phyloP scores from a whole-genome alignment of 2,888 invertebrate genomes.

The Drosophila mulleri region DNA sequence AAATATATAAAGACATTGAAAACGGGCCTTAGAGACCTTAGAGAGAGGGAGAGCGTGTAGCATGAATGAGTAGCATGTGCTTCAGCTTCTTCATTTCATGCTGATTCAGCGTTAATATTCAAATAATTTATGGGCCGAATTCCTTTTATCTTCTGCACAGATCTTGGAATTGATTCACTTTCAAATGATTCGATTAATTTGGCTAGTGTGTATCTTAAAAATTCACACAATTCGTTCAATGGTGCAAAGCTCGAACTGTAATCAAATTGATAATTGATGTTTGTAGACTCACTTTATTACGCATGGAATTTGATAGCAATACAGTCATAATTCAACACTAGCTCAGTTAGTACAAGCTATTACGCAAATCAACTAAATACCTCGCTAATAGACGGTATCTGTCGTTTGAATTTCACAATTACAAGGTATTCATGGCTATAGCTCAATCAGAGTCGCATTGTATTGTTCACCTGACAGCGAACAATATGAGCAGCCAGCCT shows the following conservation, averaged over 20 bases:
- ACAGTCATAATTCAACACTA: constrained; percentile 10
- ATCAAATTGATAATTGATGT: constrained; percentile 34
- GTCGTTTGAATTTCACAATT: constrained; percentile 33
- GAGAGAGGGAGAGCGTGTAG: not conserved
- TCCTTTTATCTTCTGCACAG: constrained; percentile 12
- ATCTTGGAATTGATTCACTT: constrained; percentile 5
- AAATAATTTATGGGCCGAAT: constrained; percentile 17
- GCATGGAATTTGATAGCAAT: constrained; percentile 22
- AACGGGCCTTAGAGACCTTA: constrained; percentile 15
- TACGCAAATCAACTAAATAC: constrained; percentile 38
- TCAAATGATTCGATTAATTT: not conserved
- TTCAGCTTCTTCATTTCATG: constrained; percentile 26
- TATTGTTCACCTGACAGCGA: constrained; percentile 19
- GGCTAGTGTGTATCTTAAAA: not conserved
- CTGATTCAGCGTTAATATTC: constrained; percentile 19
- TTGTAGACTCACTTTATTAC: constrained; percentile 35
- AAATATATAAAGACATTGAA: not conserved
- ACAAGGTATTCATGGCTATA: constrained; percentile 20
- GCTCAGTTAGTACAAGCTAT: constrained; percentile 14
- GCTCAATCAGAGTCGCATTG: constrained; percentile 42
- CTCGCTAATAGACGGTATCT: constrained; percentile 14
- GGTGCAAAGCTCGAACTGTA: constrained; percentile 31
- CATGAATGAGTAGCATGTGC: not conserved
- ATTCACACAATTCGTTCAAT: not conserved
- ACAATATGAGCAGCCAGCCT: not conserved